phyloP scores from a whole-genome alignment of 2,113 vertebrate genomes.

The Heteronetta atricapilla region DNA sequence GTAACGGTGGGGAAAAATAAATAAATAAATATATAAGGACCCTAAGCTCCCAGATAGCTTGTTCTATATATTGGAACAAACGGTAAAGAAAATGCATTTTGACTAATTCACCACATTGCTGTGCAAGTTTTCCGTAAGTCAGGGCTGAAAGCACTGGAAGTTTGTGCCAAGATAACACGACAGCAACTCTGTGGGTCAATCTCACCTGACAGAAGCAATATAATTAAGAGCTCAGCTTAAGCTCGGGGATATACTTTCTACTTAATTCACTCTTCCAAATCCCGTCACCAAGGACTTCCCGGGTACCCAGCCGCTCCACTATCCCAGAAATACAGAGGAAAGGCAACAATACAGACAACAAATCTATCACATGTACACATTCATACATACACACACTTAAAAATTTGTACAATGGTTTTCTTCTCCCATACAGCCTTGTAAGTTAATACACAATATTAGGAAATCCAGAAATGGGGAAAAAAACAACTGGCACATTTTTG shows the following conservation, averaged over 20 bases:
- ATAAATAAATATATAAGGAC: not conserved
- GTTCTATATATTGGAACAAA: not conserved
- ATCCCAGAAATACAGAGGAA: not conserved
- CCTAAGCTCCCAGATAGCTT: rapidly evolving
- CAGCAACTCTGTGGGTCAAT: not conserved
- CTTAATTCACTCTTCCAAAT: slow-evolving; percentile 59
- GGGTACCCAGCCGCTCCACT: not conserved
- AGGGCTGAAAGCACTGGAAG: not conserved
- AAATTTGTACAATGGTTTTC: not conserved
- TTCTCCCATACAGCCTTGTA: rapidly evolving
- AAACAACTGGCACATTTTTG: not conserved
- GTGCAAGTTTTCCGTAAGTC: not conserved
- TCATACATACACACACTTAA: rapidly evolving
- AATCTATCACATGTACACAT: not conserved
- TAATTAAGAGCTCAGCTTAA: slow-evolving; percentile 55
- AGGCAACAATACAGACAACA: not conserved
- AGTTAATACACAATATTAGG: not conserved
- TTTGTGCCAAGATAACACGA: not conserved
- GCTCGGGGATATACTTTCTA: slow-evolving; percentile 18
- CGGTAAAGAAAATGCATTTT: not conserved
- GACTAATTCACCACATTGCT: not conserved
- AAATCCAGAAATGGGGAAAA: not conserved
- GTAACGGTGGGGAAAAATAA: not conserved
- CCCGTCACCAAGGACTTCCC: not conserved
- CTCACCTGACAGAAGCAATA: not conserved